phyloP scores from a whole-genome alignment of 2,888 invertebrate species.

The Philopedon plagiatum region DNA sequence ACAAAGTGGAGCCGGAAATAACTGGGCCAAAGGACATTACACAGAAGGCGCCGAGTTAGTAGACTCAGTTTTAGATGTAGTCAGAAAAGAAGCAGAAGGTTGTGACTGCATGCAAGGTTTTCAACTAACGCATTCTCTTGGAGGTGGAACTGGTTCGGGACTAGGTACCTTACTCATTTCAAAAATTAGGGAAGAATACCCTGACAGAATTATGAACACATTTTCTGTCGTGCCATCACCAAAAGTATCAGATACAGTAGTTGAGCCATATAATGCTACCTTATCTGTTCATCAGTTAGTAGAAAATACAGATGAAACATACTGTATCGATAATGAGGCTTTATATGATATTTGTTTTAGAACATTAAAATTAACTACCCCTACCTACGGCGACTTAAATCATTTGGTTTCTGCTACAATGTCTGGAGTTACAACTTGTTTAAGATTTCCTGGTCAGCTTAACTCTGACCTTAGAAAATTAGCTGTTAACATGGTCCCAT shows the following conservation, averaged over 20 bases:
- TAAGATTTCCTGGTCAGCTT: slow-evolving; percentile 92
- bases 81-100: slow-evolving; percentile 89
- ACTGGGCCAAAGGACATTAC: slow-evolving; percentile 94
- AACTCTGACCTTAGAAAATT: slow-evolving; percentile 94
- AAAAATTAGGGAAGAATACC: slow-evolving; percentile 97
- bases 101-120: slow-evolving; percentile 95
- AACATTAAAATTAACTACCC: slow-evolving; percentile 89
- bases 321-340: slow-evolving; percentile 94
- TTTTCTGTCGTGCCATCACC: slow-evolving; percentile 93
- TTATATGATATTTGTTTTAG: slow-evolving; percentile 94
- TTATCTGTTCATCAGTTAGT: slow-evolving; percentile 90
- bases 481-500: slow-evolving; percentile 98
- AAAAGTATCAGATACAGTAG: slow-evolving; percentile 92
- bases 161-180: slow-evolving; percentile 96
- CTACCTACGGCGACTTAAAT: slow-evolving; percentile 94
- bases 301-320: slow-evolving; percentile 92
- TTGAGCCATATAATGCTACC: slow-evolving; percentile 94
- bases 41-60: slow-evolving; percentile 91
- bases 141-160: slow-evolving; percentile 97
- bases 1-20: slow-evolving; percentile 87
- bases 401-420: slow-evolving; percentile 87
- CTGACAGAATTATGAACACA: slow-evolving; percentile 98
- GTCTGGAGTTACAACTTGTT: slow-evolving; percentile 92
- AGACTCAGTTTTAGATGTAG: slow-evolving; percentile 88
- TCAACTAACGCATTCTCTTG: slow-evolving; percentile 94